These are phyloP conservation scores for Incurvaria masculella DNA, from an alignment of 2,888 invertebrate genomes.

Conservation along the genomic window DNA sequence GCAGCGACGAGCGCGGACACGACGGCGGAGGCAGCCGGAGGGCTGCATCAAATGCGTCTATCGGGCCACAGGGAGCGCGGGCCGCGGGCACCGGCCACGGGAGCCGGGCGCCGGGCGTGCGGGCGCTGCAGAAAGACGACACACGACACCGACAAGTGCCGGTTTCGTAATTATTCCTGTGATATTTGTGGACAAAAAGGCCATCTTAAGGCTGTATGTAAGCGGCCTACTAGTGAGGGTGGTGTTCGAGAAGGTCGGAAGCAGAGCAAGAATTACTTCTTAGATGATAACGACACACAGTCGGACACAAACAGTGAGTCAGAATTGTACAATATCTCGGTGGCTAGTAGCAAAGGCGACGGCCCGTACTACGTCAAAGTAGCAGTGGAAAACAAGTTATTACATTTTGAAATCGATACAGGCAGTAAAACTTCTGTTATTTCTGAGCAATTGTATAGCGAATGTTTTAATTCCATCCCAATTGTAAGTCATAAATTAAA, in stretches of 20 bases:
- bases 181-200: slow-evolving; percentile 9
- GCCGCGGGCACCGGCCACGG: slow-evolving; percentile 8
- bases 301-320: slow-evolving; percentile 7
- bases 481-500: no score
- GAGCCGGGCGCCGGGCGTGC: slow-evolving; percentile 5
- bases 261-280: no score
- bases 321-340: slow-evolving; percentile 12
- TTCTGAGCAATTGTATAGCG: no score
- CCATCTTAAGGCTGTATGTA: slow-evolving; percentile 7
- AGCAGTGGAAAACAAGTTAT: no score
- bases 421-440: no score
- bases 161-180: slow-evolving; percentile 10
- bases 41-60: no score
- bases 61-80: background rate
- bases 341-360: background rate
- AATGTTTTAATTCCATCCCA: no score
- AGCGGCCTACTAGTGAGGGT: no score
- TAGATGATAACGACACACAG: slow-evolving; percentile 1
- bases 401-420: no score
- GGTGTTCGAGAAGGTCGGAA: no score
- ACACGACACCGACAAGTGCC: slow-evolving; percentile 7
- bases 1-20: slow-evolving; percentile 2
- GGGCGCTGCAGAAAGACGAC: background rate
- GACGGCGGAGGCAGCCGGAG: background rate
- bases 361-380: no score